These are phyloP conservation scores for Nasonia giraulti DNA, from an alignment of 1,140 invertebrate genomes.

Conservation along the genomic window DNA sequence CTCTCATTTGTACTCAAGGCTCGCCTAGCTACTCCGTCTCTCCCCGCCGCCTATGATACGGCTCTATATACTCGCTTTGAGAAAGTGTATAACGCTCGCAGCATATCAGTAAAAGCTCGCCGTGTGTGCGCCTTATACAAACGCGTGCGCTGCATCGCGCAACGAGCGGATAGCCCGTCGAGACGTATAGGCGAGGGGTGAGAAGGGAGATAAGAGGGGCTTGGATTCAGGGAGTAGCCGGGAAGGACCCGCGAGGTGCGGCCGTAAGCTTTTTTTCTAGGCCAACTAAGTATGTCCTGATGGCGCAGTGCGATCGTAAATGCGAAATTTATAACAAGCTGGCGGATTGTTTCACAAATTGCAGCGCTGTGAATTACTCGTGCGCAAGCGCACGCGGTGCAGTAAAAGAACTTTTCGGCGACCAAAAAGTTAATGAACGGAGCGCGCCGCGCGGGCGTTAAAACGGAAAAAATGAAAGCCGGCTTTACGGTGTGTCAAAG, in stretches of 20 bases:
- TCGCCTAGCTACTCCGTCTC: not conserved
- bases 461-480: no score
- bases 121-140: not conserved
- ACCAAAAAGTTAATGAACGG: no score
- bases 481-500: no score
- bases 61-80: not conserved
- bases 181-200: not conserved
- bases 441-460: no score
- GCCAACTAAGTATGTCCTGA: no score
- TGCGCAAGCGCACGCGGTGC: no score
- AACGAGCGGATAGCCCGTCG: not conserved
- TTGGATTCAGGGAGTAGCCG: conserved; percentile 6
- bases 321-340: no score
- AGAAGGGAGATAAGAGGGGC: not conserved
- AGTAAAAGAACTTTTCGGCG: no score
- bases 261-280: conserved; percentile 17
- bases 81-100: not conserved
- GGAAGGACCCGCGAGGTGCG: conserved; percentile 8
- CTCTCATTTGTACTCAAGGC: conserved; percentile 14
- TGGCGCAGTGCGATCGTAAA: no score
- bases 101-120: not conserved
- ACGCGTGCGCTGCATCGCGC: not conserved
- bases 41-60: not conserved
- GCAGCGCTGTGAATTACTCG: no score
- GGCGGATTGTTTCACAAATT: no score